Percentiles rank a stretch among this genome's conserved stretches.
These are phyloP conservation scores for Trachymyrmex cornetzi DNA, from an alignment of 1,140 invertebrate genomes.

Conservation along the genomic window DNA sequence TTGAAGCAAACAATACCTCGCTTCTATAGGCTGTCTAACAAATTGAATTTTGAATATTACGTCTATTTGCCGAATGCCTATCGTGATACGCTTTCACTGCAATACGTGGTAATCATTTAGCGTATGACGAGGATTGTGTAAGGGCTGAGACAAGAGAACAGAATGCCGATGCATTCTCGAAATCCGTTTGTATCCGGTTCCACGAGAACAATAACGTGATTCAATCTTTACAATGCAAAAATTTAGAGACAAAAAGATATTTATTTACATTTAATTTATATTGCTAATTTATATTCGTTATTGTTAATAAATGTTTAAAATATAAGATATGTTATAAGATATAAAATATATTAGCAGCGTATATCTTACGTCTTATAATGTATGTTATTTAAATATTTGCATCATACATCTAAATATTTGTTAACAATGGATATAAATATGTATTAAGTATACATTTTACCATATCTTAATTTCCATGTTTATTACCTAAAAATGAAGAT, in stretches of 20 bases:
- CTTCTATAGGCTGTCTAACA: constrained; percentile 22
- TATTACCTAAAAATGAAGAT: not conserved
- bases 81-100: constrained; percentile 18
- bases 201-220: not conserved
- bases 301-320: not conserved
- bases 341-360: not conserved
- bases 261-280: not conserved
- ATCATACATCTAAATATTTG: no score
- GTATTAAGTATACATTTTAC: not conserved
- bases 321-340: not conserved
- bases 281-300: not conserved
- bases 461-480: not conserved
- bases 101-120: constrained; percentile 34
- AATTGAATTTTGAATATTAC: constrained; percentile 61
- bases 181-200: not conserved
- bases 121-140: not conserved
- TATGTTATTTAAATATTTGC: no score
- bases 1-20: constrained; percentile 60
- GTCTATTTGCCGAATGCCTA: constrained; percentile 34
- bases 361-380: no score
- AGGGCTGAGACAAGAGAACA: not conserved
- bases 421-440: no score
- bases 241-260: not conserved
- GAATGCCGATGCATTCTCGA: not conserved
- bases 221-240: not conserved